Base-by-base conservation (phyloP, 92 coral and sea anemone species). In the Nematostella vectensis region DNA sequence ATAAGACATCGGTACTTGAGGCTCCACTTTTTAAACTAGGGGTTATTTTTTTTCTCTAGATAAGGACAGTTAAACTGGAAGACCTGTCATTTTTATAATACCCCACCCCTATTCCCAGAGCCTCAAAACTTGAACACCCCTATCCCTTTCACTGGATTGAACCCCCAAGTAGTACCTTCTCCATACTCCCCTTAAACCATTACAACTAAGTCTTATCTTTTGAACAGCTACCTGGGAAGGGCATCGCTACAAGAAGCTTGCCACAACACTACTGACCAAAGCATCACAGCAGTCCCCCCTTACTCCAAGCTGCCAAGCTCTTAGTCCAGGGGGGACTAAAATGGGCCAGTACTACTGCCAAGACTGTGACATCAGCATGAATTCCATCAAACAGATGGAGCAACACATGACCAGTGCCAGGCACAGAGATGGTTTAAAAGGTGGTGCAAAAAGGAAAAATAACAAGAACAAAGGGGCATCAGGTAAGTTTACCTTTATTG, bases 361-460 rank as follows among this genome's bases (percentile, higher is more conserved):
- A 24, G 77, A 59, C 51, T 78, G 89, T 42, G 65, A 56, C 25
- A 24, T 75, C 38, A 70, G 74, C 24, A 77, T 85, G 48, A 85
- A 85, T 60, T 85, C 97, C 0, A 81, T 73, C 40, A 31, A 31
- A 57, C 95, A 85, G 54, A 49, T 77, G 28, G 69, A 70, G 20
- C 97, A 89, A 23, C 95, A 85, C 52, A 21, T 86, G 39, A 31
- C 60, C 11, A 81, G 97, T 70, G 67, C 69, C 40, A 89, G 81
- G 52, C 91, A 79, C 59, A 59, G 63, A 28, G 38, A 62, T 58
- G 61, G 36, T 39, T 2, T 64, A 8, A 36, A 59, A 25, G 58
- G 65, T 11, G 25, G 24, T 55, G 43, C 37, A 18, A 40, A 18
- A 13, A 56, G 43, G 15, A 36, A 8, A 36, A 36, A 36, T 15